phyloP scores from a whole-genome alignment of 53 echinoderm and acorn worm genomes.

The Mesocentrotus franciscanus region DNA sequence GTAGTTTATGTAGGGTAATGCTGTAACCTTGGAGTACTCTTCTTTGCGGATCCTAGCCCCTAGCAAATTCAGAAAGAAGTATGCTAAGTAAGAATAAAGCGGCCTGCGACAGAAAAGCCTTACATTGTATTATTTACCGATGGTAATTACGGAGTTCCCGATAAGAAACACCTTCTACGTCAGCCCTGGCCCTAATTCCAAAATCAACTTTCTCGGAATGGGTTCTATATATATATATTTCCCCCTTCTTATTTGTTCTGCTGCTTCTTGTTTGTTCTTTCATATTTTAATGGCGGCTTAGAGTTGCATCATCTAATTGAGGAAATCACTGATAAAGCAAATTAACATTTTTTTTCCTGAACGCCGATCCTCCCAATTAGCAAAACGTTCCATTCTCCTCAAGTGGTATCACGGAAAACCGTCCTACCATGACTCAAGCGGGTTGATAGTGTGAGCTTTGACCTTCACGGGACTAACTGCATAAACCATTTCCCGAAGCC shows the following conservation, averaged over 20 bases:
- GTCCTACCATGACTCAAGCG: not conserved
- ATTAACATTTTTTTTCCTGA: not conserved
- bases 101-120: no score
- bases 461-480: not conserved
- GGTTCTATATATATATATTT: no score
- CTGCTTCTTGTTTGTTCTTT: not conserved
- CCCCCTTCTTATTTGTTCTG: not conserved
- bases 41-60: no score
- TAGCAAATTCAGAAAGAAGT: no score
- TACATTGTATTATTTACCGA: no score
- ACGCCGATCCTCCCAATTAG: not conserved
- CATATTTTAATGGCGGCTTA: not conserved
- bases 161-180: not conserved
- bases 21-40: no score
- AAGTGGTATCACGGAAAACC: not conserved
- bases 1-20: no score
- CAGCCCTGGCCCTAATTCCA: not conserved
- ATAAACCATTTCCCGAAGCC: slow-evolving; percentile 6
- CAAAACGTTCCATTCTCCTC: not conserved
- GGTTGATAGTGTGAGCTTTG: not conserved
- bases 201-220: not conserved
- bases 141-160: no score
- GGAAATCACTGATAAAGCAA: not conserved
- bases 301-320: slow-evolving; percentile 7
- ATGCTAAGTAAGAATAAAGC: no score